Evolutionary conservation across 1,140 invertebrate species (phyloP).

Genomic region (Diachasmimorpha longicaudata): DNA sequence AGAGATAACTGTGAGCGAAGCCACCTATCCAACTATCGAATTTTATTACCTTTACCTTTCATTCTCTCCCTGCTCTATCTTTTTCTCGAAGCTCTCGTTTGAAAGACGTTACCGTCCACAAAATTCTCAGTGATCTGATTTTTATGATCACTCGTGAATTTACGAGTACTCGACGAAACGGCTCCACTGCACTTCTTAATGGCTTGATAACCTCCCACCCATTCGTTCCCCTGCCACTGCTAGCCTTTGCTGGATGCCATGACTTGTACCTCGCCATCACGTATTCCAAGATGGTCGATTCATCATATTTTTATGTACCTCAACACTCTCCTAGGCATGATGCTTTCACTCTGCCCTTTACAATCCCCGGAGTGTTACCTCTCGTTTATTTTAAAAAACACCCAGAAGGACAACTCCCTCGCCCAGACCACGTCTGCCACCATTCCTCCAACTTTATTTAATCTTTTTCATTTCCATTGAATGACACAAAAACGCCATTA

Average conservation of each 20-base stretch:
- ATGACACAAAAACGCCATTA: background rate
- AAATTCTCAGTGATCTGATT: constrained; percentile 16
- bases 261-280: background rate
- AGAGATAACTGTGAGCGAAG: too few species aligned
- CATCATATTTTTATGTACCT: constrained; percentile 14
- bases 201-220: constrained; percentile 19
- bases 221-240: background rate
- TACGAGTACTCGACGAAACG: constrained; percentile 5
- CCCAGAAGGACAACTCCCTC: background rate
- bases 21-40: background rate
- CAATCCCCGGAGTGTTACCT: background rate
- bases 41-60: background rate
- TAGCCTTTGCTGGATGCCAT: background rate
- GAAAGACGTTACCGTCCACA: background rate
- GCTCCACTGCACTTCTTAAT: constrained; percentile 24
- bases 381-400: background rate
- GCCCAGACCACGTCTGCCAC: background rate
- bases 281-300: constrained; percentile 13
- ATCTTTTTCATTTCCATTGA: background rate
- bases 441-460: background rate
- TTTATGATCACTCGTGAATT: constrained; percentile 11
- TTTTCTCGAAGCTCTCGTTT: background rate
- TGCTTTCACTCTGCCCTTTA: background rate
- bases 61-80: background rate
- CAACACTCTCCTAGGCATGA: background rate